phyloP scores from a whole-genome alignment of 2,888 invertebrate genomes.

The Lymantria monacha region DNA sequence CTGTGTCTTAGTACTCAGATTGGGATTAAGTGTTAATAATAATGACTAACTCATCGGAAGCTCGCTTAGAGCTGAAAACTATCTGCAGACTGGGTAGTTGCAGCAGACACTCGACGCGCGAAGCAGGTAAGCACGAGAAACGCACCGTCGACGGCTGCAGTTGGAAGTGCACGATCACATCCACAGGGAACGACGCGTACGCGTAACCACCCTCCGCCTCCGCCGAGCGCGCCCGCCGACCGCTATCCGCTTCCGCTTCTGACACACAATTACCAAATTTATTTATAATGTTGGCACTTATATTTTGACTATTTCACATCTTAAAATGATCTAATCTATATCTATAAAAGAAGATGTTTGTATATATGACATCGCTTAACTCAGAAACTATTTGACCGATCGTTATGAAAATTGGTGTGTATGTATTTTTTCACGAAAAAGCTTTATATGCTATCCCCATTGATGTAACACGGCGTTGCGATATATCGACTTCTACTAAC shows the following conservation, averaged over 20 bases:
- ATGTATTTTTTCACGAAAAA: too few relatives aligned
- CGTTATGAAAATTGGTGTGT: too few relatives aligned
- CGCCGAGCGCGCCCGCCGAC: constrained; percentile 39
- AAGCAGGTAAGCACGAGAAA: constrained; percentile 97
- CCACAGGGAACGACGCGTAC: constrained; percentile 97
- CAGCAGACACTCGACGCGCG: constrained; percentile 96
- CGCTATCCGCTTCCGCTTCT: constrained; percentile 59
- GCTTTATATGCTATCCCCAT: too few relatives aligned
- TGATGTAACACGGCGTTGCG: too few relatives aligned
- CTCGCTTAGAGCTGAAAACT: constrained; percentile 96
- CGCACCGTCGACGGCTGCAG: constrained; percentile 98
- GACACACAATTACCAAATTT: not conserved
- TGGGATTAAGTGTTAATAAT: not conserved
- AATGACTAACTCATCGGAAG: constrained; percentile 85
- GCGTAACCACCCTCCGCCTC: constrained; percentile 87
- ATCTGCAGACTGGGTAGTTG: constrained; percentile 98
- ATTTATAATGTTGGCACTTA: not conserved
- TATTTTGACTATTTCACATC: not conserved
- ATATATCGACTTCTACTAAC: too few relatives aligned
- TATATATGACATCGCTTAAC: too few relatives aligned
- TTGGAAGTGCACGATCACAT: constrained; percentile 98
- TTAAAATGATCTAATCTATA: too few relatives aligned
- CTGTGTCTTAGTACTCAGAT: not conserved
- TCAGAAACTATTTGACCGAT: too few relatives aligned
- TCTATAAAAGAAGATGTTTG: too few relatives aligned